Base-by-base conservation (phyloP, 2,797 vertebrate species). In the Botia almorhae region DNA sequence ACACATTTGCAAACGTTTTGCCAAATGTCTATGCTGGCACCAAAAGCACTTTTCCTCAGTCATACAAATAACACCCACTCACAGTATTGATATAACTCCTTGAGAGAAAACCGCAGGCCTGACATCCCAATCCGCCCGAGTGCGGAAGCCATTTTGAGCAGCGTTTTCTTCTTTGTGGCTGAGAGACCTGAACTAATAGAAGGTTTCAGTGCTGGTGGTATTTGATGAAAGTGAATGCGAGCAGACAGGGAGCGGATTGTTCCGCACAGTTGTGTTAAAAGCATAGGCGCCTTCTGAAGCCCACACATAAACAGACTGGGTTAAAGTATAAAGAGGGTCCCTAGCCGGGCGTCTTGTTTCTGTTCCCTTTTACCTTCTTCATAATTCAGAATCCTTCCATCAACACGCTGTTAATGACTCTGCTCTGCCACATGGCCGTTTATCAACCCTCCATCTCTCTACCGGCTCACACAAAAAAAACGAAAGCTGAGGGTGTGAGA, bases 321-420 rank as follows among this genome's bases (percentile, higher is more conserved):
- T 33, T 39, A 17, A 51, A 51, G 67, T 64, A 64, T 82, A 72
- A 81, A 84, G 67, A 39, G 68, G 64, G 48, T 73, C 67, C 51
- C 29, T 46, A 72, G 71, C 73, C 79, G 71, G 69, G 82, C 33
- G 48, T 74, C 81, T 80, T 68, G 21, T 74, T 58, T 82, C 63
- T 56, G 55, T 33, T 39, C 63, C 21, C 48, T 80, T 81, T 51
- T 67, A 58, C 43, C 56, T 63, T 72, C 65, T 29, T 51, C 76
- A 79, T 83, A 81, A 84, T 85, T 87, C 69, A 81, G 81, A 69
- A 65, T 74, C 69, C 74, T 76, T 89, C 87, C 80, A 86, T 88
- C 86, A 89, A 82, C 87, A 86, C 85, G 21, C 83, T 60, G 76
- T 87, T 87, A 89, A 89, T 88, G 86, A 87, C 80, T 82, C 80